A percentile compares a stretch with the other conserved stretches of the same genome.
Conservation (phyloP, 2,113 vertebrate genomes). For the Hippocampus abdominalis region DNA sequence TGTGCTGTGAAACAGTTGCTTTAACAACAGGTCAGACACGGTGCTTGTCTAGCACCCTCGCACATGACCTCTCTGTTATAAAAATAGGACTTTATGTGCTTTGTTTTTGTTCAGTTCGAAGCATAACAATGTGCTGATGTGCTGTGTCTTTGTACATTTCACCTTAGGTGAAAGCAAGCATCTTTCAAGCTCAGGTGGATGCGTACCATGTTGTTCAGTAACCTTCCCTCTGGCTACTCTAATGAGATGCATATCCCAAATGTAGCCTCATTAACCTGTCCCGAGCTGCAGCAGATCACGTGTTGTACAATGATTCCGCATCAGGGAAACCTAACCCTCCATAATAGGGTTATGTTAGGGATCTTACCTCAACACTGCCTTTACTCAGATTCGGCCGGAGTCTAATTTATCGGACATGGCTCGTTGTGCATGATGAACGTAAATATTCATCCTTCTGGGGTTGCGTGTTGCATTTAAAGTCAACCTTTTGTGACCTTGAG, state of each 20-base stretch:
- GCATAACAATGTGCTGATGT: conserved; percentile 12
- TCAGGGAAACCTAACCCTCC: conserved; percentile 83
- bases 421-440: conserved; percentile 63
- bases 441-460: conserved; percentile 72
- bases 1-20: conserved; percentile 50
- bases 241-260: conserved; percentile 79
- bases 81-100: neutral
- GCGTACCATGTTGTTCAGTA: conserved; percentile 42
- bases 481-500: conserved; percentile 55
- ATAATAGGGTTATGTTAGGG: conserved; percentile 89
- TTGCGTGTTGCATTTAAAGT: conserved; percentile 45
- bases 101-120: conserved; percentile 1
- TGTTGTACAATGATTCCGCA: conserved; percentile 87
- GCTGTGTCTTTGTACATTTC: conserved; percentile 16
- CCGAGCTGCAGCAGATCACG: conserved; percentile 83
- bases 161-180: conserved; percentile 14
- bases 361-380: conserved; percentile 82
- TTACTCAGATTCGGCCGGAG: conserved; percentile 80
- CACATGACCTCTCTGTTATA: conserved; percentile 23
- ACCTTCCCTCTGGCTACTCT: conserved; percentile 72
- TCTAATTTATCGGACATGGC: conserved; percentile 87
- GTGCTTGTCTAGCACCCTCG: neutral
- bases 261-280: conserved; percentile 83
- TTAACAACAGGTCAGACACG: conserved; percentile 62
- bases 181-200: conserved; percentile 15